A percentile compares a stretch with the other conserved stretches of the same genome.
Conservation (phyloP, 1,140 invertebrate species). For the Philopotamus ludificatus region DNA sequence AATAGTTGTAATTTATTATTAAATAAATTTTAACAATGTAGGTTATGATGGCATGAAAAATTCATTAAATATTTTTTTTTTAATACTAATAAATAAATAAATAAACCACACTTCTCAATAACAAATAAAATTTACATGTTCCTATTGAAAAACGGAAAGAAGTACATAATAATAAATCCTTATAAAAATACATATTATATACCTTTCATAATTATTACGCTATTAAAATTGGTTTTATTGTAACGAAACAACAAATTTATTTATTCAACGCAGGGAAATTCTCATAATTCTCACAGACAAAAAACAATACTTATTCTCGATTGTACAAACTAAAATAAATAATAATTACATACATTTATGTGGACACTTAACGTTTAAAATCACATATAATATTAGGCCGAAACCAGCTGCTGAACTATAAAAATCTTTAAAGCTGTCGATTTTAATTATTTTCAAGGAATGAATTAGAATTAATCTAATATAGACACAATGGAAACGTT, state of each 20-base stretch:
- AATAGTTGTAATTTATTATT: background rate
- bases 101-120: background rate
- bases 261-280: background rate
- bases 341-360: no score
- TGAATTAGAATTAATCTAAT: background rate
- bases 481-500: no score
- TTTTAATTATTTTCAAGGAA: background rate
- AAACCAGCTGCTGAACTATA: background rate
- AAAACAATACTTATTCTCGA: background rate
- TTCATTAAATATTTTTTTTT: background rate
- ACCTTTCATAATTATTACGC: background rate
- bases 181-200: constrained; percentile 5
- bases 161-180: background rate
- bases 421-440: background rate
- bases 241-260: background rate
- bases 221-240: background rate
- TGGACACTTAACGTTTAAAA: no score
- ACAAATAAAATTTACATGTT: background rate
- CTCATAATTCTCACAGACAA: background rate
- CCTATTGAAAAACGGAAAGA: background rate
- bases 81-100: constrained; percentile 10
- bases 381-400: background rate
- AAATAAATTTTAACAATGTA: background rate
- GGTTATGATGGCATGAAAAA: background rate
- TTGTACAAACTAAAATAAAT: no score